Conservation (phyloP, 37 sponge, comb jelly and placozoan species). For the Hormiphora californensis region DNA sequence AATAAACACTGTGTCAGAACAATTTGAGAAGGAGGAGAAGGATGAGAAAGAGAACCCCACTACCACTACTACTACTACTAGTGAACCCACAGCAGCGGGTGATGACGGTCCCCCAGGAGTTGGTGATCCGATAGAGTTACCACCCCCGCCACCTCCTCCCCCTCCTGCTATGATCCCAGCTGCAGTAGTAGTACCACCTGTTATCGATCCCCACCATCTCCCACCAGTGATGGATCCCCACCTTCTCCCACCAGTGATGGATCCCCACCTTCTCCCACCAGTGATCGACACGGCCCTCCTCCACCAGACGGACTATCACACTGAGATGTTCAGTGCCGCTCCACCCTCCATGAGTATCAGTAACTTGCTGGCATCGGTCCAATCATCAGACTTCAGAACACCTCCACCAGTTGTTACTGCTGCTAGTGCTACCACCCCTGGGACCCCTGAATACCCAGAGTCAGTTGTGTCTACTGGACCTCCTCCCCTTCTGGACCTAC, state of each 20-base stretch:
- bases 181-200: neutral
- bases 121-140: no score
- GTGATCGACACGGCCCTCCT: constrained; percentile 38
- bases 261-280: no score
- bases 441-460: no score
- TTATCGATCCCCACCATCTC: neutral
- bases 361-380: constrained; percentile 7
- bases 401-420: no score
- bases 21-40: constrained; percentile 40
- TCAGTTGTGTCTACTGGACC: no score
- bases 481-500: no score
- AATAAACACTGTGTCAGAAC: neutral
- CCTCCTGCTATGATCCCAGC: neutral
- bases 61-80: no score
- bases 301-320: constrained; percentile 27
- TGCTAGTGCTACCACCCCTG: no score
- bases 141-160: constrained; percentile 34
- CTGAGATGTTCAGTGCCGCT: neutral
- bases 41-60: no score
- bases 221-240: no score
- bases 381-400: constrained; percentile 50
- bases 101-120: neutral
- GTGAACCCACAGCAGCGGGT: neutral
- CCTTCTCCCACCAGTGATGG: no score
- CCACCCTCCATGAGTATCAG: constrained; percentile 8